phyloP scores from a whole-genome alignment of 2,888 invertebrate species.

The Lasius fuliginosus region DNA sequence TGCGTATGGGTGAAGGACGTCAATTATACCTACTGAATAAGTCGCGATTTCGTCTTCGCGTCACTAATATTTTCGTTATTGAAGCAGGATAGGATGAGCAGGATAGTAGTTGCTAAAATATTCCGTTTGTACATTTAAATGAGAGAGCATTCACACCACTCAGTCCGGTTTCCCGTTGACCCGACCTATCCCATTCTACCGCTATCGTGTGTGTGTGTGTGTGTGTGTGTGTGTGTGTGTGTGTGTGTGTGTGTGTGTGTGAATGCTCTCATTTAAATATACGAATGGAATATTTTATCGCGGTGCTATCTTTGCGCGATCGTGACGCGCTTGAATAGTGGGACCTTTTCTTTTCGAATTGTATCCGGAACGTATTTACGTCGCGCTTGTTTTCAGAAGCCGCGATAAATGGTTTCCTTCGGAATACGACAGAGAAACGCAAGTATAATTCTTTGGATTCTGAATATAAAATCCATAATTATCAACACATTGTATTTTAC shows the following conservation, averaged over 20 bases:
- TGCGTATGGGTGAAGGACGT: not conserved
- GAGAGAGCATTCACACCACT: slow-evolving; percentile 35
- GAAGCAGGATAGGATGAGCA: not conserved
- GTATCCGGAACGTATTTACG: not conserved
- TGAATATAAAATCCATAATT: not conserved
- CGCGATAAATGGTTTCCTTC: not conserved
- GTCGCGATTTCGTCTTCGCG: slow-evolving; percentile 28
- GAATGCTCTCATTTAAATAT: slow-evolving; percentile 53
- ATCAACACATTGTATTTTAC: not conserved
- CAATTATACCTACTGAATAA: slow-evolving; percentile 17
- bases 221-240: too few relatives aligned
- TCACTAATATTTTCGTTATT: slow-evolving; percentile 26
- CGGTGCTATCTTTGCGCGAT: slow-evolving; percentile 20
- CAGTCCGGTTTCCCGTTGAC: slow-evolving; percentile 31
- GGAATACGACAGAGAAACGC: not conserved
- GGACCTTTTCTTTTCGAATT: not conserved
- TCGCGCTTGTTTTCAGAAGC: not conserved
- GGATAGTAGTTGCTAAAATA: slow-evolving; percentile 43
- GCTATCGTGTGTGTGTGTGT: slow-evolving; percentile 17
- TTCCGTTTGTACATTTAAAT: slow-evolving; percentile 46
- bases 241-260: not conserved
- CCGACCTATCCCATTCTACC: slow-evolving; percentile 29
- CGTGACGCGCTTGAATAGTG: slow-evolving; percentile 23
- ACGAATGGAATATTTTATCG: slow-evolving; percentile 51
- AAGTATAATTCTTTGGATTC: not conserved